Base-by-base conservation (phyloP, 2,888 invertebrate genomes). In the Epinotia brunnichana region DNA sequence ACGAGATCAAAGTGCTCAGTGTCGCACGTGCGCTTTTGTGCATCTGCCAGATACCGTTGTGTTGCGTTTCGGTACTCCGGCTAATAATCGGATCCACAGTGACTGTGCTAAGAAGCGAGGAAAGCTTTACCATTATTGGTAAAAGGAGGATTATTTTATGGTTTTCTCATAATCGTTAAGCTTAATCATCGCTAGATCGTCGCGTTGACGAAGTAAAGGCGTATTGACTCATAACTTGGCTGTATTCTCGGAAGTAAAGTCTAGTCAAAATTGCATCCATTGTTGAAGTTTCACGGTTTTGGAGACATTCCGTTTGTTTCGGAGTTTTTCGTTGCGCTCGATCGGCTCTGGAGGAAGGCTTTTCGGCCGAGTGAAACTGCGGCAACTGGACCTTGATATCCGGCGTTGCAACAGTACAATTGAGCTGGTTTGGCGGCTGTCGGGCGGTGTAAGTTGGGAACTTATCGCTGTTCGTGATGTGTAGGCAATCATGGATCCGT, bases 351-450 rank as follows among this genome's bases (percentile, higher is more conserved):
- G 77, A 79, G 79, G 86, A 87, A 89, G 89, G 86, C 86, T 87
- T 90, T 89, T 88, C 85, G 86, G 81, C 81, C 78, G 82, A 88
- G 90, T 91, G 91, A 90, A 91, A 91, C 90, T 86, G 84, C 80
- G 80, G 82, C 88, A 92, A 92, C 84, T 90, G 88, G 92, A 90
- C 92, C 92, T 92, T 92, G 92, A 90, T 92, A 87, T 92, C 91
- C 92, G 91, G 87, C 80, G 84, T 90, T 90, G 85, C 90, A 82
- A 86, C 88, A 88, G 82, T 79, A 77, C 80, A 74, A 74, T 74
- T 54, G 74, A 73, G 73, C 56, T 70, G 56, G 69, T 56, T 62
- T 57, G 61, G 51, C 67, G 53, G 78, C 76, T 76, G 77, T 74
- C 17, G 70, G 74, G 73, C 76, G 77, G 79, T 75, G 75, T 77